Evolutionary conservation across 2,888 invertebrate species (phyloP).

Genomic region (Sussaba pulchella): DNA sequence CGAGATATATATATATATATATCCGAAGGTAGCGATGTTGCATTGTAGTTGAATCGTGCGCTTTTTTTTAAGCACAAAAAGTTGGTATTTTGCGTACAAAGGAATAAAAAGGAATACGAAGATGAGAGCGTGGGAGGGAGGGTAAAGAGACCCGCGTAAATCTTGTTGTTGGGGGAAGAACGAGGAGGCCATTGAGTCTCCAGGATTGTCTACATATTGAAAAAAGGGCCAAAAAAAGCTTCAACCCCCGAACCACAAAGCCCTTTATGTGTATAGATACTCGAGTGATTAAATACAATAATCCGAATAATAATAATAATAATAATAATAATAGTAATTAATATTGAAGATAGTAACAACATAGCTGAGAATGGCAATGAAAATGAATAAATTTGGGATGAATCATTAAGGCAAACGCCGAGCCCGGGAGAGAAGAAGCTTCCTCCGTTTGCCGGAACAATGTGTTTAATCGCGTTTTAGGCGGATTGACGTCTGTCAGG

Average conservation of each 20-base stretch:
- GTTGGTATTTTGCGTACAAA: constrained; percentile 83
- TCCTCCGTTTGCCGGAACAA: constrained; percentile 2
- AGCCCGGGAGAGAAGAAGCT: background rate
- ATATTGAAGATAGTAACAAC: constrained; percentile 70
- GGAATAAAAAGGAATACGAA: background rate
- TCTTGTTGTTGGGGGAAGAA: no score
- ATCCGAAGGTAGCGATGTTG: constrained; percentile 74
- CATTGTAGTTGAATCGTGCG: constrained; percentile 67
- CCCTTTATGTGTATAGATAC: constrained; percentile 54
- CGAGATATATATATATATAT: constrained; percentile 34
- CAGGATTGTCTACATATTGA: background rate
- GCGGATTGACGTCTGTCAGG: background rate
- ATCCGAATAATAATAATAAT: constrained; percentile 53
- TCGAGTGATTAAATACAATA: constrained; percentile 59
- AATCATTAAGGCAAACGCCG: constrained; percentile 44
- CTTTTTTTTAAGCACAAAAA: constrained; percentile 76
- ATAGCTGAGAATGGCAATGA: constrained; percentile 50
- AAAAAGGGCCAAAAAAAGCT: constrained; percentile 18
- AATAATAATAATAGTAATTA: constrained; percentile 69
- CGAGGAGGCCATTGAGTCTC: background rate
- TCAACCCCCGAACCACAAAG: constrained; percentile 34
- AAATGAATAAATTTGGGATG: constrained; percentile 51
- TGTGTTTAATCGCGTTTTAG: no score
- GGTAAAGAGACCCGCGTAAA: no score
- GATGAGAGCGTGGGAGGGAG: no score